Percentiles rank a stretch among this genome's conserved stretches.
These are phyloP conservation scores for Oreochromis grahami DNA, from an alignment of 2,797 vertebrate genomes.

Conservation along the genomic window DNA sequence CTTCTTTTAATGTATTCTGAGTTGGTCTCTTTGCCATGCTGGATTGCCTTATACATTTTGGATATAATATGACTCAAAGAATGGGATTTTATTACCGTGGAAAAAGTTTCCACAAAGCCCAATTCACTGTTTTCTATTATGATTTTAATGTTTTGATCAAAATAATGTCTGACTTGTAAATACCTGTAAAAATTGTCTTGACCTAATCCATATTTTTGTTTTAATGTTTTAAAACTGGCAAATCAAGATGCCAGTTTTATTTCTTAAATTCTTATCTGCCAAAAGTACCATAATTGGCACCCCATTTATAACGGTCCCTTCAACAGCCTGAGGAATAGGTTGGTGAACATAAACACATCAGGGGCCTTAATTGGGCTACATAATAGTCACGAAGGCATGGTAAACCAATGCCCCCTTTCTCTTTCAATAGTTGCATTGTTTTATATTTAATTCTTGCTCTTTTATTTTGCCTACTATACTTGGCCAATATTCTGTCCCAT, in stretches of 20 bases:
- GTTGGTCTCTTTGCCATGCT: background rate
- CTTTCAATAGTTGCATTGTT: background rate
- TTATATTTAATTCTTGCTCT: background rate
- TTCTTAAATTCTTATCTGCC: background rate
- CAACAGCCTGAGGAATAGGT: background rate
- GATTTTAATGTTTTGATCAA: background rate
- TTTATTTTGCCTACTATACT: background rate
- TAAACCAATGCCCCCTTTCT: accelerated
- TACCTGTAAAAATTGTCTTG: accelerated
- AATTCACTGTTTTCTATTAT: background rate
- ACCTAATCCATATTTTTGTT: background rate
- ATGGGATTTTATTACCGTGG: background rate
- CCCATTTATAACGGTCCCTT: background rate
- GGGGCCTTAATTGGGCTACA: background rate
- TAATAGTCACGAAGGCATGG: background rate
- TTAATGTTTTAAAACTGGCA: background rate
- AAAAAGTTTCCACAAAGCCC: background rate
- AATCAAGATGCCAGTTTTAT: background rate
- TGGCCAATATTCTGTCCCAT: background rate
- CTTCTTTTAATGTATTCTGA: background rate
- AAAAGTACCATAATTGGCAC: background rate
- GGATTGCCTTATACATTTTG: too few relatives aligned
- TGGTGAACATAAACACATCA: background rate
- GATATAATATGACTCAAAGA: too few relatives aligned
- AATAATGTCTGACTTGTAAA: accelerated